Base-by-base conservation (phyloP, 1,140 invertebrate genomes). In the Ptiloglossa arizonensis region DNA sequence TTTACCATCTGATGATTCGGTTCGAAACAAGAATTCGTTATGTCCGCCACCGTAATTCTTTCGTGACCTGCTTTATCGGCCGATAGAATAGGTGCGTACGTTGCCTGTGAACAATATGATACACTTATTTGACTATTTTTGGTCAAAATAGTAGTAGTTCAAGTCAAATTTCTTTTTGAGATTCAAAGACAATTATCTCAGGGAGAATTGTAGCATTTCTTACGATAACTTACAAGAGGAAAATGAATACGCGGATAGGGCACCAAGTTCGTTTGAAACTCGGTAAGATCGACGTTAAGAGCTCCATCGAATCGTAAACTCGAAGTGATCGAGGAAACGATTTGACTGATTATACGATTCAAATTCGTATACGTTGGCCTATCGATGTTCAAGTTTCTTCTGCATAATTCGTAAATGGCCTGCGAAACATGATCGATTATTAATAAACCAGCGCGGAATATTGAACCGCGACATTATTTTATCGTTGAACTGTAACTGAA, bases 1-100 rank as follows among this genome's bases (percentile, higher is more conserved):
- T 97, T 95, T 0, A 97, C 95, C 96, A 97, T 97, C 91, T 97
- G 96, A 89, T 96, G 96, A 29, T 92, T 88, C n/a, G 96, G 94
- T 82, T 97, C 96, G 80, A 97, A 97, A 81, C 96, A 97, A 4
- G 94, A 94, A 88, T 94, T 96, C 46, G 97, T 97, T 50, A 97
- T 94, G 74, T 96, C 95, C 11, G 94, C 92, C 17, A 96, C 96
- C 1, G 94, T 93, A 41, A 95, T 91, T 52, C 95, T 94, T 72
- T 97, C 96, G 77, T 97, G 96, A 44, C 94, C 94, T 3, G 95
- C 96, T 86, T 95, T 95, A 19, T 95, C 94, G 0, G 95, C 94
- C 5, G 95, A 94, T 64, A 96, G 92, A 17, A 97, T 94, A 19
- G 97, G 97, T 2, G 96, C 96, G 87, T 97, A 97, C 1, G 96